Conservation (phyloP, 1,140 invertebrate species). For the Subanguina moxae region DNA sequence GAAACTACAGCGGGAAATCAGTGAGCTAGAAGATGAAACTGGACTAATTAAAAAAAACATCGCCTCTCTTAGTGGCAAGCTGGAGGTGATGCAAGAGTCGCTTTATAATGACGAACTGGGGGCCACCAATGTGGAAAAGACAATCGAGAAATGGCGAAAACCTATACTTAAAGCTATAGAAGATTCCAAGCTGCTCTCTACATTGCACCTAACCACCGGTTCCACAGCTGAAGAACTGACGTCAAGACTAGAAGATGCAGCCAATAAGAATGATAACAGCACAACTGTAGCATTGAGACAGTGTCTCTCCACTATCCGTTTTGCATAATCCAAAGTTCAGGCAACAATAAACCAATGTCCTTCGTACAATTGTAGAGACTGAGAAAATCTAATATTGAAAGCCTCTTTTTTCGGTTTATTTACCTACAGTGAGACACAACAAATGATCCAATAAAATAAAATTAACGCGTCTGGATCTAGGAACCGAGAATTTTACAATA, state of each 20-base stretch:
- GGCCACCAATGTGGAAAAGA: background rate
- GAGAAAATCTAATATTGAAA: no score
- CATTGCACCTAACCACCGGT: background rate
- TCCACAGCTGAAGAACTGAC: constrained; percentile 3
- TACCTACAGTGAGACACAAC: background rate
- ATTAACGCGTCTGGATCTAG: background rate
- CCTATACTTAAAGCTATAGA: background rate
- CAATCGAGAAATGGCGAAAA: background rate
- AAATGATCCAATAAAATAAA: background rate
- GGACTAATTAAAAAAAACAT: background rate
- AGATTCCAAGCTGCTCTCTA: background rate
- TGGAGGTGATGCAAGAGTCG: constrained; percentile 6
- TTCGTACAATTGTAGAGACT: no score
- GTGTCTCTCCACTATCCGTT: background rate
- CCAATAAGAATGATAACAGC: background rate
- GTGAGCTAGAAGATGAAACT: constrained; percentile 5
- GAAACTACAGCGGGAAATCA: constrained; percentile 16
- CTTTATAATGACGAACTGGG: constrained; percentile 10
- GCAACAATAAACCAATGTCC: no score
- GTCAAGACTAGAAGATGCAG: background rate
- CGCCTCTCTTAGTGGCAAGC: background rate
- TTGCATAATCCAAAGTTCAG: no score
- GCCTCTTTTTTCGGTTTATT: no score
- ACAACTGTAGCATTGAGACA: background rate
- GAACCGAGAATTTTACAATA: constrained; percentile 5